These are phyloP conservation scores for Ametastegia equiseti DNA, from an alignment of 2,888 invertebrate species.

Conservation along the genomic window DNA sequence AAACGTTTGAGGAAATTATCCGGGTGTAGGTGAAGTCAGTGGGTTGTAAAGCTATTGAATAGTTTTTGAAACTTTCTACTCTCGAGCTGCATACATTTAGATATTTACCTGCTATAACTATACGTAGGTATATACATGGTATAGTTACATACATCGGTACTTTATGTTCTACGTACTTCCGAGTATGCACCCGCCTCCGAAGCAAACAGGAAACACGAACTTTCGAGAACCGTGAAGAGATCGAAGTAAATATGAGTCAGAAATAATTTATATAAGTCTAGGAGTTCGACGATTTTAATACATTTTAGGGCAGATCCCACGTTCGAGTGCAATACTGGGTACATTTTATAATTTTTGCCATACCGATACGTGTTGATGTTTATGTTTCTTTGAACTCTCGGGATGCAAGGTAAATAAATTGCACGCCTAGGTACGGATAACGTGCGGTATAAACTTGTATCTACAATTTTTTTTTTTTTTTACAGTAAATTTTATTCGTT, in stretches of 20 bases:
- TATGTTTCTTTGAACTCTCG: not conserved
- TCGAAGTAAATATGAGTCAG: slow-evolving; percentile 15
- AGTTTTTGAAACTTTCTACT: slow-evolving; percentile 42
- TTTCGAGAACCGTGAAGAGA: not conserved
- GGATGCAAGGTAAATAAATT: not conserved
- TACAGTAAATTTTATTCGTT: no score
- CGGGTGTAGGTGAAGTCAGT: slow-evolving; percentile 33
- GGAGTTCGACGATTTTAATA: not conserved
- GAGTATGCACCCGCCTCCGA: slow-evolving; percentile 24
- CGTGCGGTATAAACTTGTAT: not conserved
- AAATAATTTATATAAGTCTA: slow-evolving; percentile 19
- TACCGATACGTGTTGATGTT: not conserved
- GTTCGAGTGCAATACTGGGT: not conserved
- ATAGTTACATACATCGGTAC: not conserved
- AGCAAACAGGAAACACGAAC: slow-evolving; percentile 38
- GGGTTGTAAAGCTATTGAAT: slow-evolving; percentile 37
- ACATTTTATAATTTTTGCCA: not conserved
- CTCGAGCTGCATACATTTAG: not conserved
- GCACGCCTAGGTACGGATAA: no score
- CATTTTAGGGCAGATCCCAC: not conserved
- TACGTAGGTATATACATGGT: no score
- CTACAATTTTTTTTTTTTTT: no score
- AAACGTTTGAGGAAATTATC: slow-evolving; percentile 45
- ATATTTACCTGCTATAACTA: not conserved
- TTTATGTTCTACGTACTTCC: slow-evolving; percentile 21